These are phyloP conservation scores for Conus betulinus DNA, from an alignment of 1,140 invertebrate genomes.

Conservation along the genomic window DNA sequence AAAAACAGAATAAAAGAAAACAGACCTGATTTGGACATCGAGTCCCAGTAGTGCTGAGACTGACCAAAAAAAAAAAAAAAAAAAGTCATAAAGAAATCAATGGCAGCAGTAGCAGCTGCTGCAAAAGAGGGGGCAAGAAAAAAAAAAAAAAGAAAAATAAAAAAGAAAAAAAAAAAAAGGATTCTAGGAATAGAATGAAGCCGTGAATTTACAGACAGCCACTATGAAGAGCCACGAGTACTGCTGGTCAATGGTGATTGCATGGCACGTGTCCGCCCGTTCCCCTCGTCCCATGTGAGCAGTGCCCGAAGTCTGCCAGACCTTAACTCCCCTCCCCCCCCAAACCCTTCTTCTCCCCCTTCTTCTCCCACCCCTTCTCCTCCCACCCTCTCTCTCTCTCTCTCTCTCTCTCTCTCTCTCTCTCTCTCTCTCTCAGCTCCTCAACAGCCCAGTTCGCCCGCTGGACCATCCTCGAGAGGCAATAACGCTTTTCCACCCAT, in stretches of 20 bases:
- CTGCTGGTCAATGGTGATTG: neutral
- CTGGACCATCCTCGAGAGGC: slow-evolving; percentile 21
- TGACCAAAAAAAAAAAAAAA: neutral
- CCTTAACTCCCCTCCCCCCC: neutral
- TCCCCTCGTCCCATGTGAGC: neutral
- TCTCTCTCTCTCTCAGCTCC: neutral
- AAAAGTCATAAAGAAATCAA: too few species aligned
- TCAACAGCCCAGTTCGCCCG: too few species aligned
- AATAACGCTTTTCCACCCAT: slow-evolving; percentile 41
- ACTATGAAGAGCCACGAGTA: neutral
- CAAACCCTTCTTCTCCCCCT: too few species aligned
- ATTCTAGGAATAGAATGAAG: too few species aligned
- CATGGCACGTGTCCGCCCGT: neutral
- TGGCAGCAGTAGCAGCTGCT: too few species aligned
- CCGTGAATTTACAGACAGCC: neutral
- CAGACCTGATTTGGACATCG: too few species aligned
- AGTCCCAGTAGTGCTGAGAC: neutral
- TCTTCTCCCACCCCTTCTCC: neutral
- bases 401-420: neutral
- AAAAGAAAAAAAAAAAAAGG: too few species aligned
- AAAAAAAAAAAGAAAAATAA: too few species aligned
- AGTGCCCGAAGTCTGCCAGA: slow-evolving; percentile 1
- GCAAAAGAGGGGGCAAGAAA: too few species aligned
- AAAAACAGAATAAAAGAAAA: too few species aligned
- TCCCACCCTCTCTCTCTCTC: neutral